Evolutionary conservation across 2,113 vertebrate genomes (phyloP).

Genomic region (Perccottus glenii): DNA sequence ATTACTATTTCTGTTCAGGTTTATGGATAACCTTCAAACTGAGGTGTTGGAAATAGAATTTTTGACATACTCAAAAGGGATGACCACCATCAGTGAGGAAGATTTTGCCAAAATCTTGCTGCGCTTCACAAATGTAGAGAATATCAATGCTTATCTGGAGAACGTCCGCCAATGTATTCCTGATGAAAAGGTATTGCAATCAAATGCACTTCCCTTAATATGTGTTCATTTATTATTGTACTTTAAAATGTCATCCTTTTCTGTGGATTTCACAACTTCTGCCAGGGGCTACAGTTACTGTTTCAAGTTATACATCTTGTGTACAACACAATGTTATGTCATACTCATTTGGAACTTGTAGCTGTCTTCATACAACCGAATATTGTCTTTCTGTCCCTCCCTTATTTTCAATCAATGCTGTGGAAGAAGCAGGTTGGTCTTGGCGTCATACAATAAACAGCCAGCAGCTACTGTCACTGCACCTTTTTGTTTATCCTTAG

Average conservation of each 20-base stretch:
- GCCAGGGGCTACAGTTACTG: conserved; percentile 8
- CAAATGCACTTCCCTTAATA: too few relatives aligned
- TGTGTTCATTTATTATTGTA: too few relatives aligned
- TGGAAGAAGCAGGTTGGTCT: conserved; percentile 78
- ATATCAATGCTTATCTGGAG: conserved; percentile 93
- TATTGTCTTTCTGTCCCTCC: conserved; percentile 61
- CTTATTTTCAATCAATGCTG: conserved; percentile 60
- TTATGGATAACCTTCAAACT: conserved; percentile 99
- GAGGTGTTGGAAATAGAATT: conserved; percentile 98
- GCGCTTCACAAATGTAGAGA: conserved; percentile 97
- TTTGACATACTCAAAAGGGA: conserved; percentile 95
- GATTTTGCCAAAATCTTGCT: conserved; percentile 97
- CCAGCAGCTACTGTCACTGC: conserved; percentile 54
- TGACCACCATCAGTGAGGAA: conserved; percentile 97
- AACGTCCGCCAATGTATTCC: conserved; percentile 90
- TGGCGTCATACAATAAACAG: conserved; percentile 32
- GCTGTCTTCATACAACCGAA: conserved; percentile 35
- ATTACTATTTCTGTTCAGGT: conserved; percentile 73
- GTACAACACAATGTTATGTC: not conserved
- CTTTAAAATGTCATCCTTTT: too few relatives aligned
- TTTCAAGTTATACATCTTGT: not conserved
- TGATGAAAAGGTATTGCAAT: conserved; percentile 89
- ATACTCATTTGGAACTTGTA: not conserved
- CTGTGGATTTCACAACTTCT: too few relatives aligned
- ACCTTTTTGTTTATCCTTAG: conserved; percentile 19